Evolutionary conservation across 2,113 vertebrate species (phyloP).

Genomic region (Hippocampus abdominalis): DNA sequence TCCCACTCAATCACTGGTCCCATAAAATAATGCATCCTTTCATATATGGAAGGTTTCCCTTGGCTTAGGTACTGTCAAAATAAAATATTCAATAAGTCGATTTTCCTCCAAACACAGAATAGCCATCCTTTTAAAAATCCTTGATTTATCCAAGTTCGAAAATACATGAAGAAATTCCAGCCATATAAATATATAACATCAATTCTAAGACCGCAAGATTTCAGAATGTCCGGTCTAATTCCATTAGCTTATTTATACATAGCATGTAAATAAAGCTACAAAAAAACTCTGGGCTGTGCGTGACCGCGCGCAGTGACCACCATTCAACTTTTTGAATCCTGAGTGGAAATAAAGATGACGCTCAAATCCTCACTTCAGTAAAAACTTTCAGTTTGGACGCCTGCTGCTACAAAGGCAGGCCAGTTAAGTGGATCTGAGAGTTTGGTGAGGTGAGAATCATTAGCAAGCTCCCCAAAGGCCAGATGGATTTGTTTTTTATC

Average conservation of each 20-base stretch:
- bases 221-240: no score
- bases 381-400: constrained; percentile 31
- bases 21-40: constrained; percentile 28
- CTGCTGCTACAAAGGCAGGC: constrained; percentile 17
- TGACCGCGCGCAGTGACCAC: constrained; percentile 14
- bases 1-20: constrained; percentile 25
- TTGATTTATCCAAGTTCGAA: no score
- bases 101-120: not conserved
- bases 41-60: constrained; percentile 32
- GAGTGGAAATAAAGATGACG: not conserved
- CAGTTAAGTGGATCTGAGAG: constrained; percentile 24
- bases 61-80: constrained; percentile 25
- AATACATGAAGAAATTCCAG: no score
- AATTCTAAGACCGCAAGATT: no score
- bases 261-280: not conserved
- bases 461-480: constrained; percentile 48
- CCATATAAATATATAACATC: no score
- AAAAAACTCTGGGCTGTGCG: constrained; percentile 21
- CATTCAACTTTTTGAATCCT: constrained; percentile 13
- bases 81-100: not conserved
- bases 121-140: no score
- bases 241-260: no score
- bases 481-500: constrained; percentile 60
- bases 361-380: constrained; percentile 15
- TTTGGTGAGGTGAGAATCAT: constrained; percentile 31